Conservation (phyloP, 2,113 vertebrate genomes). For the Haliaeetus leucogaster region DNA sequence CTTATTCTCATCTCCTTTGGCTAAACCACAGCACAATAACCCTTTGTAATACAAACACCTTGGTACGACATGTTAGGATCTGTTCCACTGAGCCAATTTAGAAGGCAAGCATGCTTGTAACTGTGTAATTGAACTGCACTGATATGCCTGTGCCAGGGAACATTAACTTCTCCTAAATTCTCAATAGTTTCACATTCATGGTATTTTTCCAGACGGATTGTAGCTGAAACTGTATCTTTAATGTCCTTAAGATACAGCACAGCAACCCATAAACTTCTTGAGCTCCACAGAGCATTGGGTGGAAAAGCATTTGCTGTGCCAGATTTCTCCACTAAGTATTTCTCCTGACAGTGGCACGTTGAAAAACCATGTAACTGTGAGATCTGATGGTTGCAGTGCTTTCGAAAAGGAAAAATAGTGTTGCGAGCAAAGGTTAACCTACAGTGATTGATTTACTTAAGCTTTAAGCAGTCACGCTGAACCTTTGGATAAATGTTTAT, state of each 20-base stretch:
- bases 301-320: conserved; percentile 34
- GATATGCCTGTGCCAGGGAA: conserved; percentile 38
- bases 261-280: conserved; percentile 24
- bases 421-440: conserved; percentile 29
- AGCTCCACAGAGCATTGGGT: not conserved
- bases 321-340: conserved; percentile 47
- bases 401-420: not conserved
- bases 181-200: not conserved
- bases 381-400: not conserved
- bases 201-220: conserved; percentile 49
- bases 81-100: conserved; percentile 16
- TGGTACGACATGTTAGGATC: conserved; percentile 18
- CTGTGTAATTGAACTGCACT: not conserved
- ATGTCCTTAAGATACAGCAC: conserved; percentile 41
- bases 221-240: conserved; percentile 54
- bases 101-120: conserved; percentile 22
- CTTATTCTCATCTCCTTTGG: conserved; percentile 3
- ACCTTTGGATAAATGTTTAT: conserved; percentile 46
- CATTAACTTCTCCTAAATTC: conserved; percentile 21
- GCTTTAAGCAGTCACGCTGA: not conserved
- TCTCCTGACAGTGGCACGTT: conserved; percentile 38
- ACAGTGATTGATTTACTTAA: conserved; percentile 41
- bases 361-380: conserved; percentile 23
- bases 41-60: conserved; percentile 36
- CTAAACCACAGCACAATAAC: conserved; percentile 20